Conservation (phyloP, 1,140 invertebrate species). For the Pseudoatta argentina region DNA sequence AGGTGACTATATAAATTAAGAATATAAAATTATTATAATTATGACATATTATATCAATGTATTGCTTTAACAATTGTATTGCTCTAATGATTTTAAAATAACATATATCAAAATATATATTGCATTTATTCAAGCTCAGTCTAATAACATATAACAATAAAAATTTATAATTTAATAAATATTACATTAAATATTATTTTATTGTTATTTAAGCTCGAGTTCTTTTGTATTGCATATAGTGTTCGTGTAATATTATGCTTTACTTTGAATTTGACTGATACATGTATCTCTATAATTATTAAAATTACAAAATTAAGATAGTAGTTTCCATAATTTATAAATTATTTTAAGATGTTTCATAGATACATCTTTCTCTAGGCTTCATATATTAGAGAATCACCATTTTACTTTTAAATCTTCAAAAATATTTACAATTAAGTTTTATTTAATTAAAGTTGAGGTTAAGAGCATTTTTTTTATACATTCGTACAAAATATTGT, state of each 20-base stretch:
- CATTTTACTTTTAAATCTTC: constrained; percentile 6
- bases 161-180: constrained; percentile 54
- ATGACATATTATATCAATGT: neutral
- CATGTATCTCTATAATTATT: neutral
- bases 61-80: neutral
- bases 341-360: constrained; percentile 19
- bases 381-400: neutral
- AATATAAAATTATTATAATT: constrained; percentile 8
- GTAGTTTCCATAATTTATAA: neutral
- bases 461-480: neutral
- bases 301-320: neutral
- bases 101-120: constrained; percentile 40
- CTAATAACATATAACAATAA: constrained; percentile 31
- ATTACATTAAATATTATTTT: constrained; percentile 48
- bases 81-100: neutral
- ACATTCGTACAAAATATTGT: constrained; percentile 15
- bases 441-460: neutral
- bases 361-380: neutral
- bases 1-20: constrained; percentile 5
- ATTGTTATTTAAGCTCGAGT: constrained; percentile 20
- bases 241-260: neutral
- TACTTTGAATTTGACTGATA: neutral
- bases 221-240: neutral
- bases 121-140: constrained; percentile 31
- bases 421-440: constrained; percentile 16